Conservation (phyloP, 2,797 vertebrate species). For the Chloroceryle inda region DNA sequence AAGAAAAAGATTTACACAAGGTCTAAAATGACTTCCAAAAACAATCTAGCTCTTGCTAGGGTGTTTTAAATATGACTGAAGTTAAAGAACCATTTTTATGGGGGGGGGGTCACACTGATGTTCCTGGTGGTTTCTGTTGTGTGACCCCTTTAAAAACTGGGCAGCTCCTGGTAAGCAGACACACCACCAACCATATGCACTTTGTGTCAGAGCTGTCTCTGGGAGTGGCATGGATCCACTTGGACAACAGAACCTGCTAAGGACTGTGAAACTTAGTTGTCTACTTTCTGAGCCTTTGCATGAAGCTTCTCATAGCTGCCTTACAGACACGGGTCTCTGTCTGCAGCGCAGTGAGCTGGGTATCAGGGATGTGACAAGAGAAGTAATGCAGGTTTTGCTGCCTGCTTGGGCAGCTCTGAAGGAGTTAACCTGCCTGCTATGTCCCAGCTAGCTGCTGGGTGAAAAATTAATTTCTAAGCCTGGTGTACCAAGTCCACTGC, state of each 20-base stretch:
- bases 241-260: background rate
- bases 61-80: background rate
- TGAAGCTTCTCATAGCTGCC: background rate
- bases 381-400: background rate
- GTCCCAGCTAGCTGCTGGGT: background rate
- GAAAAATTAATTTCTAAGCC: conserved; percentile 41
- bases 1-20: background rate
- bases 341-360: background rate
- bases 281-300: background rate
- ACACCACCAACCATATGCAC: accelerated
- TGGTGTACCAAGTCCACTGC: background rate
- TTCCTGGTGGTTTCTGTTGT: background rate
- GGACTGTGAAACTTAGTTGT: background rate
- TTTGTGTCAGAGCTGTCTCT: background rate
- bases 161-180: background rate
- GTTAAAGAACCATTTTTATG: background rate
- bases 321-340: accelerated
- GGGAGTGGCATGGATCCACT: background rate
- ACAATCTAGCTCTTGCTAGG: background rate
- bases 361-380: background rate
- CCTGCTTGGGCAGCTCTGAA: background rate
- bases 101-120: background rate
- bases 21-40: background rate
- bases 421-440: background rate
- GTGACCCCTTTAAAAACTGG: background rate